A percentile compares a stretch with the other conserved stretches of the same genome.
These are phyloP conservation scores for Ciconia nigra DNA, from an alignment of 2,797 vertebrate species.

Conservation along the genomic window DNA sequence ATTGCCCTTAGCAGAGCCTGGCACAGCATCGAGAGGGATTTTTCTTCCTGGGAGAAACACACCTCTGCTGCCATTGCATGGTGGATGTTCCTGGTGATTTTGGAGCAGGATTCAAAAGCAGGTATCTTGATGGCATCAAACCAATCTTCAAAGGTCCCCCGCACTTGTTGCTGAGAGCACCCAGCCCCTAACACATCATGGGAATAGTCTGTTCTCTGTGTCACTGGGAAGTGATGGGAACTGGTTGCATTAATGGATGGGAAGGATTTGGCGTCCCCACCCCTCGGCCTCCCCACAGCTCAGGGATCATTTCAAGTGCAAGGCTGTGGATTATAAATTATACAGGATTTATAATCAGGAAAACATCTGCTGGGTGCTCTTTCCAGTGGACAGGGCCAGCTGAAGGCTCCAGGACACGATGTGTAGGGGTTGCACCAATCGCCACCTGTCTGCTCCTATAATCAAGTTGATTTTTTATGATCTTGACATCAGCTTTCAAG, in stretches of 20 bases:
- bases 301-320: constrained; percentile 44
- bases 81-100: not conserved
- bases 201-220: not conserved
- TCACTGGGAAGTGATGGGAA: not conserved
- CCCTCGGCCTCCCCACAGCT: not conserved
- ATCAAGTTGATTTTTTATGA: constrained; percentile 75
- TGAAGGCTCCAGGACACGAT: constrained; percentile 68
- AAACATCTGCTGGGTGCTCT: constrained; percentile 74
- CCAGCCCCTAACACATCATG: not conserved
- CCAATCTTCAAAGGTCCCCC: not conserved
- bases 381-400: constrained; percentile 69
- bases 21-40: fast-evolving
- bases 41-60: not conserved
- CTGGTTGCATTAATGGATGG: not conserved
- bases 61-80: not conserved
- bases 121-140: not conserved
- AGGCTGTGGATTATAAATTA: constrained; percentile 65
- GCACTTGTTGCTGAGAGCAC: not conserved
- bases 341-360: constrained; percentile 65
- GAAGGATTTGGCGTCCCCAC: constrained; percentile 19
- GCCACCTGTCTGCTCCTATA: constrained; percentile 75
- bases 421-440: constrained; percentile 67
- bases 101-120: not conserved
- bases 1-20: not conserved
- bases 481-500: constrained; percentile 76